phyloP scores from a whole-genome alignment of 1,140 invertebrate species.

The Drosophila funebris region DNA sequence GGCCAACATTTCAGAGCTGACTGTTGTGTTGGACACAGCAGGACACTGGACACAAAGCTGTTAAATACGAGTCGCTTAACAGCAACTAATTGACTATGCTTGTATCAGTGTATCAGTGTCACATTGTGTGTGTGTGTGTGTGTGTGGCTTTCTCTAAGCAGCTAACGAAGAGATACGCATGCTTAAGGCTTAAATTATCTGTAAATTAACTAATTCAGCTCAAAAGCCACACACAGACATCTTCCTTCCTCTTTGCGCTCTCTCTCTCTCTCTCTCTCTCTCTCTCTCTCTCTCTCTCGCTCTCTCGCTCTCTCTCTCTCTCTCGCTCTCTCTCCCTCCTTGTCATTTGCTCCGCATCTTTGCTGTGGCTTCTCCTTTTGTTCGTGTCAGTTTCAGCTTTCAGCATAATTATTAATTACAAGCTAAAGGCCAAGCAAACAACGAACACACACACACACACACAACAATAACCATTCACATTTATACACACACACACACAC shows the following conservation, averaged over 20 bases:
- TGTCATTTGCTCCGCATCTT: not conserved
- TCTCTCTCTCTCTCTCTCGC: not conserved
- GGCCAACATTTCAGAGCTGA: conserved; percentile 27
- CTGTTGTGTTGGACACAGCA: conserved; percentile 42
- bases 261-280: not conserved
- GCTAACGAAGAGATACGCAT: conserved; percentile 38
- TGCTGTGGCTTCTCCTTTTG: not conserved
- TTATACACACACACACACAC: conserved; percentile 13
- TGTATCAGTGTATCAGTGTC: not conserved
- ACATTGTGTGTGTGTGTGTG: not conserved
- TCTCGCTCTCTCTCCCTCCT: not conserved
- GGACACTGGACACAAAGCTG: conserved; percentile 39
- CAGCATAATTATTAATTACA: conserved; percentile 64
- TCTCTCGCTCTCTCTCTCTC: not conserved
- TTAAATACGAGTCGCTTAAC: conserved; percentile 57
- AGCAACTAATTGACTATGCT: conserved; percentile 71
- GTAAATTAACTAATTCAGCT: conserved; percentile 69
- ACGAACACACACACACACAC: conserved; percentile 12
- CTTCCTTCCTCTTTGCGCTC: no score
- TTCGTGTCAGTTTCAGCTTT: conserved; percentile 14
- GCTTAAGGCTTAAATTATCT: conserved; percentile 76
- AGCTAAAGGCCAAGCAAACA: conserved; percentile 12
- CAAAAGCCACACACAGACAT: conserved; percentile 57
- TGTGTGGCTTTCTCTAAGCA: conserved; percentile 10
- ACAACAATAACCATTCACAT: not conserved